Percentiles rank a stretch among this genome's conserved stretches.
Conservation (phyloP, 2,888 invertebrate species). For the Rhopalosiphum nymphaeae region DNA sequence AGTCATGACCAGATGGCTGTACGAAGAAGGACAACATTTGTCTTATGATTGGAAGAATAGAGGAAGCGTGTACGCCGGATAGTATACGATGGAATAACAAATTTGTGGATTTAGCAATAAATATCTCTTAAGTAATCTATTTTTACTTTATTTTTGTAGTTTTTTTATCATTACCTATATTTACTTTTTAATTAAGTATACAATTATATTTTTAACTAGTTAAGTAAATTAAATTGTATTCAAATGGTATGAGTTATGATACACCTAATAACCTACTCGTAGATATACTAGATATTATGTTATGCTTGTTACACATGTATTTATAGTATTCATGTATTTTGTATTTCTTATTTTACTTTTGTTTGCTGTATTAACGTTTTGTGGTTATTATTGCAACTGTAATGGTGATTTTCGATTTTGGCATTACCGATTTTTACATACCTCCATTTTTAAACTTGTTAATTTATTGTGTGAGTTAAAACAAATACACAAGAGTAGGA, state of each 20-base stretch:
- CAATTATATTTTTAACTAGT: background rate
- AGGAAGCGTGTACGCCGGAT: background rate
- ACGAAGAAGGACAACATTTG: conserved; percentile 28
- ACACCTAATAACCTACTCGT: background rate
- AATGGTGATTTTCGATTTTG: background rate
- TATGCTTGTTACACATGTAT: background rate
- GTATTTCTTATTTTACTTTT: background rate
- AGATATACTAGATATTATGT: no score
- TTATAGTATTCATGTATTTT: background rate
- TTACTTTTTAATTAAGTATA: background rate
- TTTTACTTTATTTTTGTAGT: background rate
- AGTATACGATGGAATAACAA: background rate
- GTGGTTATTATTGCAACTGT: background rate
- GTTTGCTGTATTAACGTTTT: background rate
- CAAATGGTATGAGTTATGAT: background rate
- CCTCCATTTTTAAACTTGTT: background rate
- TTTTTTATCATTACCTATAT: background rate
- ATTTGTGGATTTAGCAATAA: background rate
- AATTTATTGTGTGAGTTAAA: background rate
- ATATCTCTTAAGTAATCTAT: background rate
- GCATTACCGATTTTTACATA: background rate
- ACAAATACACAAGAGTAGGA: background rate
- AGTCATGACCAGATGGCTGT: conserved; percentile 26
- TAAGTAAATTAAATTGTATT: background rate
- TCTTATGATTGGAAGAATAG: conserved; percentile 16